Percentiles rank a stretch among this genome's conserved stretches.
Conservation (phyloP, 2,797 vertebrate species). For the Sphenopsis melanotis region DNA sequence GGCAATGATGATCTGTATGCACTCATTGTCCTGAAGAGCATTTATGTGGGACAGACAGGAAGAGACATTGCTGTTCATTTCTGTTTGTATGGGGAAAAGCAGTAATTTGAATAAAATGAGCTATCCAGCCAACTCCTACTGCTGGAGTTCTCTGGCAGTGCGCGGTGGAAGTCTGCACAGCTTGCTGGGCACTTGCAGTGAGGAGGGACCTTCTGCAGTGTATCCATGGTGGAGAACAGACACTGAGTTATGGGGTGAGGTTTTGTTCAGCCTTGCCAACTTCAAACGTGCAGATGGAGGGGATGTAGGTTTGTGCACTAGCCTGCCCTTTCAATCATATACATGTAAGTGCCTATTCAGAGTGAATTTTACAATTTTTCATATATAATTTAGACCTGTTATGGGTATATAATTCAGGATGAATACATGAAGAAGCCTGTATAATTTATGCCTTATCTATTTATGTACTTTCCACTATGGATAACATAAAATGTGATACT, state of each 20-base stretch:
- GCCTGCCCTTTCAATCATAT: background rate
- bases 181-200: background rate
- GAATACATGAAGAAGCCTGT: background rate
- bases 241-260: background rate
- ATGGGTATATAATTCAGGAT: background rate
- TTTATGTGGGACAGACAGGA: background rate
- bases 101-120: conserved; percentile 35
- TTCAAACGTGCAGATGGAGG: background rate
- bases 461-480: background rate
- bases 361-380: conserved; percentile 2
- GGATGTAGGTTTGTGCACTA: background rate
- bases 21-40: conserved; percentile 21
- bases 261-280: background rate
- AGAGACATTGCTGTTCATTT: background rate
- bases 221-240: background rate
- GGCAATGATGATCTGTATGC: conserved; percentile 26
- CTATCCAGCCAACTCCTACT: conserved; percentile 26
- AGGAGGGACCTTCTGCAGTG: background rate
- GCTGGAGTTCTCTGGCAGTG: background rate
- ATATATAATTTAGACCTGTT: conserved; percentile 10
- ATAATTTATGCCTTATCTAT: background rate
- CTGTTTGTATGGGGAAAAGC: conserved; percentile 14
- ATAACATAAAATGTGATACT: background rate
- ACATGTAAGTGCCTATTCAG: background rate
- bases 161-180: conserved; percentile 1